phyloP scores from a whole-genome alignment of 1,140 invertebrate genomes.

The Dendrolimus punctatus region DNA sequence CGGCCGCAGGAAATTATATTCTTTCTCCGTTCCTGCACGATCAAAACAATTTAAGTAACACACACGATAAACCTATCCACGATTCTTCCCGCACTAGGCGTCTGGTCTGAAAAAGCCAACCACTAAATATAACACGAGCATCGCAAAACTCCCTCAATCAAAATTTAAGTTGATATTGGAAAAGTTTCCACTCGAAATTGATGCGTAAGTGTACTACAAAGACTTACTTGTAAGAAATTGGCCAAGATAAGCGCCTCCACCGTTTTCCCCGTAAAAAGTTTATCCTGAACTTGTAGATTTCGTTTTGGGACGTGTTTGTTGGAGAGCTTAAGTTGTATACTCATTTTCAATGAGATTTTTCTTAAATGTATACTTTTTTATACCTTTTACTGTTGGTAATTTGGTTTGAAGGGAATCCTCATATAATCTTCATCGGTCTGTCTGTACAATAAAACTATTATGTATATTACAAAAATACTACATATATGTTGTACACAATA shows the following conservation, averaged over 20 bases:
- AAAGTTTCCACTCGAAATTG: constrained; percentile 8
- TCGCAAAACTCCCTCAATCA: constrained; percentile 6
- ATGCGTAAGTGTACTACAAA: constrained; percentile 5
- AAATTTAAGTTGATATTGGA: constrained; percentile 11
- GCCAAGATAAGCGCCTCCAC: constrained; percentile 5
- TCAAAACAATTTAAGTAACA: too few relatives aligned
- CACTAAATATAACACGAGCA: not conserved
- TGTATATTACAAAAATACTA: too few relatives aligned
- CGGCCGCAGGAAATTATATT: too few relatives aligned
- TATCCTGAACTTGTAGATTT: constrained; percentile 3
- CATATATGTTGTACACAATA: too few relatives aligned
- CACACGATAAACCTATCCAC: too few relatives aligned
- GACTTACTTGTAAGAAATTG: constrained; percentile 10
- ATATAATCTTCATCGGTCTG: too few relatives aligned
- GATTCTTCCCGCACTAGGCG: too few relatives aligned
- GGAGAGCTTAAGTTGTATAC: not conserved
- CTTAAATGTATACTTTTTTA: not conserved
- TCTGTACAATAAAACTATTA: too few relatives aligned
- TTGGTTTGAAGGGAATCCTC: too few relatives aligned
- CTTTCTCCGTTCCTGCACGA: too few relatives aligned
- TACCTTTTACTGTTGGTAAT: not conserved
- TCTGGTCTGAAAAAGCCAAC: not conserved
- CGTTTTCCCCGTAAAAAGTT: constrained; percentile 2
- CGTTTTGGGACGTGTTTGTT: not conserved
- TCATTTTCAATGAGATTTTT: not conserved